A percentile compares a stretch with the other conserved stretches of the same genome.
phyloP scores from a whole-genome alignment of 2,113 vertebrate species.

The Lanius collurio region DNA sequence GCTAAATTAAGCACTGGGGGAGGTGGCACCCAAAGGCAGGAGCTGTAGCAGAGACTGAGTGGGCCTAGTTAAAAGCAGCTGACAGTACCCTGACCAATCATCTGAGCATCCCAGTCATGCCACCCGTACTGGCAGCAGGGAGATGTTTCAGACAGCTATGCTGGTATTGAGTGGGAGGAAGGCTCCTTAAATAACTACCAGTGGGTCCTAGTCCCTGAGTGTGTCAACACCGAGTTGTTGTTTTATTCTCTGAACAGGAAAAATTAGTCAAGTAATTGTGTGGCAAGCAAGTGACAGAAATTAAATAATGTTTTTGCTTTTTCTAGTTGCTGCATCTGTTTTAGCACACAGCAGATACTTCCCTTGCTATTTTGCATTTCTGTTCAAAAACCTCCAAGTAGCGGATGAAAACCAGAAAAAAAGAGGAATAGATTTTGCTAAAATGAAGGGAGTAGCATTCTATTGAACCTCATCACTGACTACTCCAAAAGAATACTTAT shows the following conservation, averaged over 20 bases:
- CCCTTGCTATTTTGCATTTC: not conserved
- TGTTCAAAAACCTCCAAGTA: not conserved
- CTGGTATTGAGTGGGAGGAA: conserved; percentile 24
- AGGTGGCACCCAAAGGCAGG: conserved; percentile 1
- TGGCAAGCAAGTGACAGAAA: not conserved
- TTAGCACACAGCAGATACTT: not conserved
- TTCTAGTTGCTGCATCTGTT: not conserved
- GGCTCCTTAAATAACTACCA: conserved; percentile 41
- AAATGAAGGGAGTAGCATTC: not conserved
- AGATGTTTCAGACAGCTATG: not conserved
- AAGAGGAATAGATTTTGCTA: not conserved
- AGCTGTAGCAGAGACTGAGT: not conserved
- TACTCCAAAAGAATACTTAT: not conserved
- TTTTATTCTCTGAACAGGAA: not conserved
- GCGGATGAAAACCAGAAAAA: not conserved
- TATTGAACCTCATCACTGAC: not conserved
- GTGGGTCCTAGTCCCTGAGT: not conserved
- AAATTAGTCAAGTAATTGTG: not conserved
- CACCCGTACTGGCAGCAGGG: not conserved
- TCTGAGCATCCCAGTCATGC: not conserved
- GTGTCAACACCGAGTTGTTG: not conserved
- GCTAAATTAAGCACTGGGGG: not conserved
- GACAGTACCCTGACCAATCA: conserved; percentile 20
- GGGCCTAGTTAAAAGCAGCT: not conserved
- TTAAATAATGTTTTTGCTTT: not conserved